phyloP scores from a whole-genome alignment of 92 coral and sea anemone species.

The Micromussa lordhowensis region DNA sequence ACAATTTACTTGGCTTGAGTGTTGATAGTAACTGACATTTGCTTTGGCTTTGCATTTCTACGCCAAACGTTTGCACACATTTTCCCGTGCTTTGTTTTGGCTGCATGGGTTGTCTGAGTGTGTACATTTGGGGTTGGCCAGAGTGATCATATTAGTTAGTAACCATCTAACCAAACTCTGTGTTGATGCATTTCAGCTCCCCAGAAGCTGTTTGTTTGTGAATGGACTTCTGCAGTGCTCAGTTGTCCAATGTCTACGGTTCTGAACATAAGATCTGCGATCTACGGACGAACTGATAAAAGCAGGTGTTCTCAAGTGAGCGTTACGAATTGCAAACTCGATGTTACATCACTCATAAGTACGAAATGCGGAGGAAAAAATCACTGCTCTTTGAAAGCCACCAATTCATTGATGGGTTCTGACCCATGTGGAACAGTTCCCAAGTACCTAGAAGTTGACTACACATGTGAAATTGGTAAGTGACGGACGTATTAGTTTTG shows the following conservation, averaged over 20 bases:
- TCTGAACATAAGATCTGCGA: constrained; percentile 70
- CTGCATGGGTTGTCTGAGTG: no score
- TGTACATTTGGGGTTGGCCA: no score
- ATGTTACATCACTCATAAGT: constrained; percentile 65
- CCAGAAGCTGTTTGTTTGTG: constrained; percentile 75
- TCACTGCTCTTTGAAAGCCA: constrained; percentile 71
- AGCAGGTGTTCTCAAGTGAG: constrained; percentile 64
- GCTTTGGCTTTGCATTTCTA: no score
- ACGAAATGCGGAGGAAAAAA: constrained; percentile 66
- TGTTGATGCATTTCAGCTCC: constrained; percentile 48
- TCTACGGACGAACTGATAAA: constrained; percentile 75
- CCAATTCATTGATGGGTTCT: constrained; percentile 57
- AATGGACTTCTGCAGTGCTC: constrained; percentile 67
- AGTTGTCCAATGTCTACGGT: constrained; percentile 83
- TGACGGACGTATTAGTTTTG: neutral
- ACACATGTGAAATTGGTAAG: constrained; percentile 76
- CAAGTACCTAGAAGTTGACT: constrained; percentile 87
- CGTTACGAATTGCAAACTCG: constrained; percentile 65
- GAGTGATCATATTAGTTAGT: neutral
- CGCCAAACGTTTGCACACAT: no score
- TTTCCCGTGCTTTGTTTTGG: no score
- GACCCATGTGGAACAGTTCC: constrained; percentile 71
- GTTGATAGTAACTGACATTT: no score
- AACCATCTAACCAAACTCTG: neutral
- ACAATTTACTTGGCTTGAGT: no score